Conservation (phyloP, 1,140 invertebrate genomes). For the Aporrectodea caliginosa region DNA sequence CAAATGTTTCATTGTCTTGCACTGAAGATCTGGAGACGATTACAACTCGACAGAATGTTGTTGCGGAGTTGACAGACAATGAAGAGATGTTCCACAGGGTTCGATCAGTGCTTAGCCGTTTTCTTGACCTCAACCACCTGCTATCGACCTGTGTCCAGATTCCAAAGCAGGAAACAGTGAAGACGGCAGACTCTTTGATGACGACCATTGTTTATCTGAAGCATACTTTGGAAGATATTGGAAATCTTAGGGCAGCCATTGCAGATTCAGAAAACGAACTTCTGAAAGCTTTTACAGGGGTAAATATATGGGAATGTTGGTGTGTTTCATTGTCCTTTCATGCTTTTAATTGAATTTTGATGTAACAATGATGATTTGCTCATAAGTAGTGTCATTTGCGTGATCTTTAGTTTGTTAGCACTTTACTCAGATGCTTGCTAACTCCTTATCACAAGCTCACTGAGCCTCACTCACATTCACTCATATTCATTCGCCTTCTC, state of each 20-base stretch:
- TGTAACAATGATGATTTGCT: too few relatives aligned
- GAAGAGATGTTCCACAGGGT: slow-evolving; percentile 60
- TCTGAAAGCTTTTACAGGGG: slow-evolving; percentile 63
- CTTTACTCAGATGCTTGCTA: too few relatives aligned
- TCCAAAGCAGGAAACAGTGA: slow-evolving; percentile 61
- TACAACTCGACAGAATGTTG: slow-evolving; percentile 65
- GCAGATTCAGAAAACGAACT: slow-evolving; percentile 60
- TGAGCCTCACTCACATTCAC: too few relatives aligned
- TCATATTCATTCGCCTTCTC: too few relatives aligned
- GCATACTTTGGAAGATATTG: slow-evolving; percentile 68
- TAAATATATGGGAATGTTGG: slow-evolving; percentile 43
- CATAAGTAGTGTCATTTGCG: too few relatives aligned
- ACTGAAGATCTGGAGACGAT: slow-evolving; percentile 62
- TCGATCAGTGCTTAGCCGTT: slow-evolving; percentile 58
- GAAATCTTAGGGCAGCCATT: slow-evolving; percentile 64
- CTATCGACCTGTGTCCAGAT: slow-evolving; percentile 62
- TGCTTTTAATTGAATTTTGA: too few relatives aligned
- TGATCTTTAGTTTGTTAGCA: too few relatives aligned
- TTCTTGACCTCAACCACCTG: slow-evolving; percentile 64
- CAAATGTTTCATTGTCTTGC: not conserved
- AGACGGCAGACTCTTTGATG: slow-evolving; percentile 68
- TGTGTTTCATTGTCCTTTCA: slow-evolving; percentile 6
- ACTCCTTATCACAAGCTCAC: too few relatives aligned
- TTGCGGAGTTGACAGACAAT: slow-evolving; percentile 68
- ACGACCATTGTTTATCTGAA: slow-evolving; percentile 76